Evolutionary conservation across 37 sponge, comb jelly and placozoan species (phyloP).

Genomic region (Aphrocallistes beatrix): DNA sequence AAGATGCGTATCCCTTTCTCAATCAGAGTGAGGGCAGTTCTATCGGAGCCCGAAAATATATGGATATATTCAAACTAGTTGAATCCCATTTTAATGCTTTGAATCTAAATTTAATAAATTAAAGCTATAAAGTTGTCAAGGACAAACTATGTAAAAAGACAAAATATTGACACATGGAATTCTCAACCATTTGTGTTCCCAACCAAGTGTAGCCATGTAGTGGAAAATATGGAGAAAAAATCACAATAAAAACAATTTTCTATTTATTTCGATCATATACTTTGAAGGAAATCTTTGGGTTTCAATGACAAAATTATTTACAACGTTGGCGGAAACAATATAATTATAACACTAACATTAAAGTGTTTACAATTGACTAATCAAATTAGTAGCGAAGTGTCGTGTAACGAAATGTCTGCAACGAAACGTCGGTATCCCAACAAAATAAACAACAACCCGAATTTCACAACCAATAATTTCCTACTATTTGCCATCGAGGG

Average conservation of each 20-base stretch:
- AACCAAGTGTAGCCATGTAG: too few species aligned
- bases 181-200: background rate
- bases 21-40: background rate
- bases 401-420: background rate
- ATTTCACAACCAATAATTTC: background rate
- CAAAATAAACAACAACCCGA: background rate
- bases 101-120: background rate
- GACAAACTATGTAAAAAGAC: background rate
- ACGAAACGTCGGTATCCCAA: background rate
- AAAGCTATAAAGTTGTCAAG: background rate
- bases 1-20: background rate
- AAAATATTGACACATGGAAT: background rate
- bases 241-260: too few species aligned
- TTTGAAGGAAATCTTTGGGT: too few species aligned
- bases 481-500: background rate
- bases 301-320: too few species aligned
- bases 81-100: background rate
- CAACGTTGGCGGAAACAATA: too few species aligned
- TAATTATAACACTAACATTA: too few species aligned
- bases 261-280: too few species aligned
- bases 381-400: too few species aligned
- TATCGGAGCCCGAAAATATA: background rate
- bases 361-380: too few species aligned
- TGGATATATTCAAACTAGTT: background rate
- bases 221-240: too few species aligned